These are phyloP conservation scores for Apis florea DNA, from an alignment of 1,140 invertebrate species.

Conservation along the genomic window DNA sequence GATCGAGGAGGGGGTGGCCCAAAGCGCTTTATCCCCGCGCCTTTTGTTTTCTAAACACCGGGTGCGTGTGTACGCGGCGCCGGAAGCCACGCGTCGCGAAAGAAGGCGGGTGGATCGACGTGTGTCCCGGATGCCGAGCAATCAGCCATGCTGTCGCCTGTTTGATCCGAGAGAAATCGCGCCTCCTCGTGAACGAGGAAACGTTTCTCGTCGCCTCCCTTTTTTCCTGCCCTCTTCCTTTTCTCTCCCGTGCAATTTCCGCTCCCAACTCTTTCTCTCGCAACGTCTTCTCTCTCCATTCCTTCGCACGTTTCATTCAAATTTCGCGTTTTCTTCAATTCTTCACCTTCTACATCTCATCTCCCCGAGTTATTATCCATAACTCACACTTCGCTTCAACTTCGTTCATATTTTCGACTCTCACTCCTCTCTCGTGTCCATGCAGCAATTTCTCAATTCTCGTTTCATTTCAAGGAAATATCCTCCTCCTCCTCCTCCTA, in stretches of 20 bases:
- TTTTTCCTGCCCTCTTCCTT: neutral
- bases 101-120: conserved; percentile 3
- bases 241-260: conserved; percentile 17
- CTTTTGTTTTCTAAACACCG: conserved; percentile 71
- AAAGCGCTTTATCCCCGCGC: conserved; percentile 57
- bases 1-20: conserved; percentile 20
- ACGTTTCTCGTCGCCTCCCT: conserved; percentile 29
- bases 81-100: conserved; percentile 21
- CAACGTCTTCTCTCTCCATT: no score
- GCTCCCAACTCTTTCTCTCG: neutral
- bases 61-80: neutral
- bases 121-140: conserved; percentile 51
- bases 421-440: no score
- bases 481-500: neutral
- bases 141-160: conserved; percentile 64
- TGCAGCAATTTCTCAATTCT: no score
- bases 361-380: no score
- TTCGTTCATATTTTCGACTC: neutral
- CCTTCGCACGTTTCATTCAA: no score
- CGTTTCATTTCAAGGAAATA: no score
- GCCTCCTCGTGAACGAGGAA: conserved; percentile 58
- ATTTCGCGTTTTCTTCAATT: neutral
- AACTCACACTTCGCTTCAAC: no score
- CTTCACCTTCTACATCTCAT: no score
- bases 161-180: conserved; percentile 73